Evolutionary conservation across 2,888 invertebrate species (phyloP), one percentile per base, ranked within the genome.

Genomic region (Lamellibrachia satsuma): DNA sequence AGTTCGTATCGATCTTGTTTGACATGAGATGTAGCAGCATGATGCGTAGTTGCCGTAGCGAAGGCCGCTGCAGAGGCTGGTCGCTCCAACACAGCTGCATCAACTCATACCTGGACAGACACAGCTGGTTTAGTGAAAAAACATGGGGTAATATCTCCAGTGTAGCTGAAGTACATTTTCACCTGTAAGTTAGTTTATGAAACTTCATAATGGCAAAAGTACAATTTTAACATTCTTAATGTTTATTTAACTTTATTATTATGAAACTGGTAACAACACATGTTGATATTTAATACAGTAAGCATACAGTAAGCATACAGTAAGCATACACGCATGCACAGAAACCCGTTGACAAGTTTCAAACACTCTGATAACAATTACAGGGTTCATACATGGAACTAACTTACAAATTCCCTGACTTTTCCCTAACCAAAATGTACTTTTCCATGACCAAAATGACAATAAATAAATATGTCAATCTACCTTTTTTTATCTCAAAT

Each of bases 1-100:
- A 91, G 52, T 98, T 97, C 91, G 97, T 97, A 90, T 94, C 92
- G 93, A 22, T 90, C 60, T 94, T 93, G 60, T 93, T 93, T 94
- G 96, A 93, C 95, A 95, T 91, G 8, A 96, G 95, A 94, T 97
- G 97, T 1, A 96, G 95, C 90, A 97, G 95, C 96, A 97, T 97
- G 92, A 97, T 96, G 93, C 97, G 96, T 51, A 97, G 96, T 95
- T 97, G 97, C 22, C 97, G 96, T 92, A 97, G 96, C 52, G 96
- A 95, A 0, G 97, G 97, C 90, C 97, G 96, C 75, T 95, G 93
- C 3, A 52, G 55, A 2, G 93, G 92, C 92, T 96, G 96, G 2
- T 96, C 95, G 57, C 97, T 97, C 98, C 98, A 98, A 96, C 98
- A 98, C 92, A 97, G 97, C 95, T 97, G 97, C 97, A 98, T 98